A percentile compares a stretch with the other conserved stretches of the same genome.
These are phyloP conservation scores for Lota lota DNA, from an alignment of 2,113 vertebrate genomes.

Conservation along the genomic window DNA sequence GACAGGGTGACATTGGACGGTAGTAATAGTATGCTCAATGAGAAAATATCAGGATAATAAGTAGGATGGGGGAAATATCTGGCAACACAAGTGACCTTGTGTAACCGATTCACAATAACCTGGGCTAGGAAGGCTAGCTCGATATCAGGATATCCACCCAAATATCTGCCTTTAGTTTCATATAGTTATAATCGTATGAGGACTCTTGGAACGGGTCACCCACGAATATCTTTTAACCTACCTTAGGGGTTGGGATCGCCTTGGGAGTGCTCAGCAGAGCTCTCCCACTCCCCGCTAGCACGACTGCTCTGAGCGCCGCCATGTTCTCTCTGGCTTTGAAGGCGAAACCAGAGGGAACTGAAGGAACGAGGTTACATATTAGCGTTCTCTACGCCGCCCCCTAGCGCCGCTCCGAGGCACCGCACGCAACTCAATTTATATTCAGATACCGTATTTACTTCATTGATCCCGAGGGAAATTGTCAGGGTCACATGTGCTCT, in stretches of 20 bases:
- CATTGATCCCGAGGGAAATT: no score
- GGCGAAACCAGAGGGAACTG: no score
- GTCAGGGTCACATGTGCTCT: no score
- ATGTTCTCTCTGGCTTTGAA: constrained; percentile 51
- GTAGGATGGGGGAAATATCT: fast-evolving
- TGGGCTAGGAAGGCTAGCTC: constrained; percentile 14
- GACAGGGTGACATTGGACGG: neutral
- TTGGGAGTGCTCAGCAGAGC: constrained; percentile 62
- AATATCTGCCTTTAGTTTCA: no score
- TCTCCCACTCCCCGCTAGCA: constrained; percentile 65
- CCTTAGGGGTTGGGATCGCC: constrained; percentile 53
- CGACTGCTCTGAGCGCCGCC: constrained; percentile 71
- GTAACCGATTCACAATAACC: constrained; percentile 29
- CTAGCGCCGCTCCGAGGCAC: no score
- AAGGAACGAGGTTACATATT: neutral
- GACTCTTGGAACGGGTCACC: no score
- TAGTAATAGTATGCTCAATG: neutral
- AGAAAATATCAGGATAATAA: fast-evolving
- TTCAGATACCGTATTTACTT: no score
- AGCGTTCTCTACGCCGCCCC: neutral
- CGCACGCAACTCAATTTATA: no score
- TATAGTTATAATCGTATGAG: no score
- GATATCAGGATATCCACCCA: neutral
- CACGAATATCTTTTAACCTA: constrained; percentile 28
- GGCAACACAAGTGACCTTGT: constrained; percentile 59